Conservation (phyloP, 35 echinoderm and acorn worm species). For the Holothuria glaberrima region DNA sequence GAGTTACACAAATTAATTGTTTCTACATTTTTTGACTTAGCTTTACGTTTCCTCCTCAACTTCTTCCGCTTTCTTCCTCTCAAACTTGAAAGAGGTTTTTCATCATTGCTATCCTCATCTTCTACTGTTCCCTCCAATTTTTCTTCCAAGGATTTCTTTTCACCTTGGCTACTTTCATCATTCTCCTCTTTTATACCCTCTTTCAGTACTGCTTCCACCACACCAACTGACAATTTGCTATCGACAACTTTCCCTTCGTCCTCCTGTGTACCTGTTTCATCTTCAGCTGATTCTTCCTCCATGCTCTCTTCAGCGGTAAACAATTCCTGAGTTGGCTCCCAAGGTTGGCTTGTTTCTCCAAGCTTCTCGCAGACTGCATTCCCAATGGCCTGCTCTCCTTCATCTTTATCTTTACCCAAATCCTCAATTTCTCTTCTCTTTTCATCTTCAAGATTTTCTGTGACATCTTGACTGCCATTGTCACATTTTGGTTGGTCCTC, state of each 20-base stretch:
- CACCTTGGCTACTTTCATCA: not conserved
- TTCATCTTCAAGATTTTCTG: not conserved
- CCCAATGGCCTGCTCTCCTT: not conserved
- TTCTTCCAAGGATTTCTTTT: not conserved
- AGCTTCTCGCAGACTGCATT: not conserved
- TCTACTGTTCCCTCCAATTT: not conserved
- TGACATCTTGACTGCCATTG: not conserved
- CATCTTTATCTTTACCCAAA: not conserved
- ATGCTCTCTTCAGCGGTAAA: not conserved
- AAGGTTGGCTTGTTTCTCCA: not conserved
- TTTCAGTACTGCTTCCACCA: not conserved
- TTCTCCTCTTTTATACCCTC: not conserved
- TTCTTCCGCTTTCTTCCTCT: not conserved
- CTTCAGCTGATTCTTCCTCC: not conserved
- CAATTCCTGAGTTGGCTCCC: conserved; percentile 24
- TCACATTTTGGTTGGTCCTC: not conserved
- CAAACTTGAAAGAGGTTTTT: not conserved
- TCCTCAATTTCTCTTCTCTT: conserved; percentile 1
- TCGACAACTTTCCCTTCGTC: not conserved
- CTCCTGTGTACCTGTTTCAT: not conserved
- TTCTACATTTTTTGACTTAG: not conserved
- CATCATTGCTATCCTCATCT: not conserved
- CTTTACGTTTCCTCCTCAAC: not conserved
- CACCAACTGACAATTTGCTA: not conserved
- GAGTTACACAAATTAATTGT: conserved; percentile 11